A percentile compares a stretch with the other conserved stretches of the same genome.
phyloP scores from a whole-genome alignment of 2,797 vertebrate species.

The Naso thynnoides region DNA sequence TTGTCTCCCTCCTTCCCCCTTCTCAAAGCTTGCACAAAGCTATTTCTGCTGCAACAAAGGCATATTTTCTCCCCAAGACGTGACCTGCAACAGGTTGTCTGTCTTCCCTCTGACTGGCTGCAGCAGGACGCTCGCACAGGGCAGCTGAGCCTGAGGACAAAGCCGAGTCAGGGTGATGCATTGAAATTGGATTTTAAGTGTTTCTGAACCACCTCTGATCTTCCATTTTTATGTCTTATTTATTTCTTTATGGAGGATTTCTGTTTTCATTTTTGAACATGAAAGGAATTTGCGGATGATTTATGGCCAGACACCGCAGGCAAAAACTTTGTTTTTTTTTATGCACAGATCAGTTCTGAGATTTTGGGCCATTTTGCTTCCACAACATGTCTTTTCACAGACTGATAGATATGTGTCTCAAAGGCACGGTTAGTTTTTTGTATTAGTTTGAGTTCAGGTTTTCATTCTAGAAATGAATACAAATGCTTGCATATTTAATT shows the following conservation, averaged over 20 bases:
- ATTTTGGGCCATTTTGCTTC: too few species aligned
- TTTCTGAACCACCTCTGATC: slow-evolving; percentile 25
- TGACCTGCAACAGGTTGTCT: slow-evolving; percentile 49
- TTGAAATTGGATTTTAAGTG: slow-evolving; percentile 47
- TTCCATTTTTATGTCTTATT: slow-evolving; percentile 9
- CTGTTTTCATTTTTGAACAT: slow-evolving; percentile 1
- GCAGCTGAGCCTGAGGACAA: slow-evolving; percentile 11
- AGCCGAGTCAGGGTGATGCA: slow-evolving; percentile 18
- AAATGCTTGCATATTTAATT: too few species aligned
- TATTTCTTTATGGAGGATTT: slow-evolving; percentile 15
- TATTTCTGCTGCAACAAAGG: slow-evolving; percentile 19
- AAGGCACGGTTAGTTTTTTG: too few species aligned
- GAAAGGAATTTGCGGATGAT: slow-evolving; percentile 18
- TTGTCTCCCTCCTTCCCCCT: slow-evolving; percentile 9
- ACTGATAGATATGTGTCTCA: too few species aligned
- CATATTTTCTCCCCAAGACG: slow-evolving; percentile 36
- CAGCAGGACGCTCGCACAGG: slow-evolving; percentile 14
- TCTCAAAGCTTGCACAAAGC: slow-evolving; percentile 18
- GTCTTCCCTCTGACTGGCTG: slow-evolving; percentile 41
- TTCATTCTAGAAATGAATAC: too few species aligned
- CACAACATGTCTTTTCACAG: too few species aligned
- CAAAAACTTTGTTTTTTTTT: too few species aligned
- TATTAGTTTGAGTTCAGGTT: too few species aligned
- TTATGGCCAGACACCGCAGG: background rate
- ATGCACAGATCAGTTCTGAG: too few species aligned